Percentiles rank a stretch among this genome's conserved stretches.
Evolutionary conservation across 2,113 vertebrate genomes (phyloP).

Genomic region (Diadophis punctatus): DNA sequence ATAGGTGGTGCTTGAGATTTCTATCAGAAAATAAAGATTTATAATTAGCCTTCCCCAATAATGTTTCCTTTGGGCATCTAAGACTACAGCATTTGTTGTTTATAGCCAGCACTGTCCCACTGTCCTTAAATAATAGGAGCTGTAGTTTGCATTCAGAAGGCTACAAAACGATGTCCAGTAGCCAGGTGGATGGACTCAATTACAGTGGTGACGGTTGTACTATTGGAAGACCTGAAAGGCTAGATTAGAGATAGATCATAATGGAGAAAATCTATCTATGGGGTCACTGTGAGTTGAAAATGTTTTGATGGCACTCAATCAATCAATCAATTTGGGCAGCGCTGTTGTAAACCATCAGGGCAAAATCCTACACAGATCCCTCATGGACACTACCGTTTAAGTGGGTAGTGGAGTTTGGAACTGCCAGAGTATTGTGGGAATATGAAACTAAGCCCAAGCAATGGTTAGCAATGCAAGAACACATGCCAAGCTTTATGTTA

Average conservation of each 20-base stretch:
- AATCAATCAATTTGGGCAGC: background rate
- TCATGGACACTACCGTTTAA: background rate
- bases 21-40: background rate
- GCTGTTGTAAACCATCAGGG: background rate
- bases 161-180: background rate
- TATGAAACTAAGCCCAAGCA: constrained; percentile 20
- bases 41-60: background rate
- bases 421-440: background rate
- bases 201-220: background rate
- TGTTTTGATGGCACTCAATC: background rate
- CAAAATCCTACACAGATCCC: background rate
- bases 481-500: constrained; percentile 19
- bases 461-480: background rate
- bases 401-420: background rate
- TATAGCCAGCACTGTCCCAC: background rate
- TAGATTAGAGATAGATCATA: background rate
- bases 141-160: background rate
- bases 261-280: background rate
- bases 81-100: background rate
- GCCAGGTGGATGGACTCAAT: background rate
- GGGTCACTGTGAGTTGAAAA: background rate
- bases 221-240: background rate
- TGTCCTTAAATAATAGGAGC: background rate
- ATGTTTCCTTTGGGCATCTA: background rate
- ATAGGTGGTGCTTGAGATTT: background rate